These are phyloP conservation scores for Microcebus lehilahytsara DNA, from an alignment of 2,113 vertebrate genomes.

Conservation along the genomic window DNA sequence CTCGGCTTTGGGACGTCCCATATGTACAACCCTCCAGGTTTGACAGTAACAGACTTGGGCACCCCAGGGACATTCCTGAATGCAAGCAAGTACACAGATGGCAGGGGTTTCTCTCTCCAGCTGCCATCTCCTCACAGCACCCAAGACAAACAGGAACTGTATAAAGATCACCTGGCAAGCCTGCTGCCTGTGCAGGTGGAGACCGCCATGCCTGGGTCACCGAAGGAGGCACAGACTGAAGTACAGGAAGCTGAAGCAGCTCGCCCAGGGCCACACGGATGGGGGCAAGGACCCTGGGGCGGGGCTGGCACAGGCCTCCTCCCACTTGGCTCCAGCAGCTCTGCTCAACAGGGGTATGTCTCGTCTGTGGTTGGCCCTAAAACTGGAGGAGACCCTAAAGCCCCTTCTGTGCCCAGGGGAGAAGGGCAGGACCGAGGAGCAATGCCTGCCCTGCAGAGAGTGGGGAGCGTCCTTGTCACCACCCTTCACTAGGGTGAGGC, in stretches of 20 bases:
- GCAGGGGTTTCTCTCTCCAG: not conserved
- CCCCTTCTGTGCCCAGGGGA: not conserved
- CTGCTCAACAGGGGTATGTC: not conserved
- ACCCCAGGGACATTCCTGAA: not conserved
- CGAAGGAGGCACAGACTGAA: not conserved
- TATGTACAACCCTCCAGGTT: not conserved
- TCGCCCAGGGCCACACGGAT: not conserved
- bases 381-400: not conserved
- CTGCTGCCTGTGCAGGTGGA: not conserved
- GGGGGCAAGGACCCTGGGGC: not conserved
- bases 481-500: not conserved
- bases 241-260: not conserved
- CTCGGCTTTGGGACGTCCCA: not conserved
- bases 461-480: too few species aligned
- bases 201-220: not conserved
- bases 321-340: not conserved
- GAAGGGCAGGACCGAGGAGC: not conserved
- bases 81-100: not conserved
- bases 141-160: not conserved
- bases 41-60: not conserved
- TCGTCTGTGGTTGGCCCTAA: not conserved
- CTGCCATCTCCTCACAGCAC: not conserved
- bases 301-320: accelerated
- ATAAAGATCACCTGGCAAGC: not conserved
- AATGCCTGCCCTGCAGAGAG: accelerated